Evolutionary conservation across 2,888 invertebrate genomes (phyloP).

Genomic region (Flabesymbios commensalis): DNA sequence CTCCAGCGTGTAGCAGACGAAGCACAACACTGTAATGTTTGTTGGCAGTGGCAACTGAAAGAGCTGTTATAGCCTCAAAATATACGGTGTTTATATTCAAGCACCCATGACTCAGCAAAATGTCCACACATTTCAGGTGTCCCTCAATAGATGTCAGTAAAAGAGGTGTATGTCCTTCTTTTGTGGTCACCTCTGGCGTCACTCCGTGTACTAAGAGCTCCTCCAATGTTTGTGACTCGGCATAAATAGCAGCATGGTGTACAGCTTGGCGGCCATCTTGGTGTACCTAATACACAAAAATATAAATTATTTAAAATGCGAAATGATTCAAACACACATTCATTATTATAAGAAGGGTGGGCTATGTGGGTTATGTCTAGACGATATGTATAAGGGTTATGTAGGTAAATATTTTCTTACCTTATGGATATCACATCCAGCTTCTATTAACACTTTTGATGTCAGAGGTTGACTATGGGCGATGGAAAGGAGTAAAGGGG

Average conservation of each 20-base stretch:
- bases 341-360: no score
- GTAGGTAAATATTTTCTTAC: neutral
- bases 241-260: conserved; percentile 31
- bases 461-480: conserved; percentile 29
- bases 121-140: conserved; percentile 17
- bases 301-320: neutral
- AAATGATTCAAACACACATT: neutral
- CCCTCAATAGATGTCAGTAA: conserved; percentile 29
- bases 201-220: conserved; percentile 20
- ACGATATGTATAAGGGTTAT: no score
- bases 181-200: conserved; percentile 11
- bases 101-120: conserved; percentile 17
- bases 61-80: conserved; percentile 25
- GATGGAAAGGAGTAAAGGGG: conserved; percentile 27
- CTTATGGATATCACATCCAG: conserved; percentile 19
- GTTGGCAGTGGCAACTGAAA: conserved; percentile 20
- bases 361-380: neutral
- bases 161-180: conserved; percentile 25
- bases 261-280: conserved; percentile 25
- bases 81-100: conserved; percentile 19
- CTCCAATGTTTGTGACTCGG: conserved; percentile 9
- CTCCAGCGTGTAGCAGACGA: conserved; percentile 22
- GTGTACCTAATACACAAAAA: conserved; percentile 12
- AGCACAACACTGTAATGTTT: conserved; percentile 18
- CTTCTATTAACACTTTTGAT: conserved; percentile 22